A percentile compares a stretch with the other conserved stretches of the same genome.
Evolutionary conservation across 1,140 invertebrate species (phyloP).

Genomic region (Glossosoma conforme): DNA sequence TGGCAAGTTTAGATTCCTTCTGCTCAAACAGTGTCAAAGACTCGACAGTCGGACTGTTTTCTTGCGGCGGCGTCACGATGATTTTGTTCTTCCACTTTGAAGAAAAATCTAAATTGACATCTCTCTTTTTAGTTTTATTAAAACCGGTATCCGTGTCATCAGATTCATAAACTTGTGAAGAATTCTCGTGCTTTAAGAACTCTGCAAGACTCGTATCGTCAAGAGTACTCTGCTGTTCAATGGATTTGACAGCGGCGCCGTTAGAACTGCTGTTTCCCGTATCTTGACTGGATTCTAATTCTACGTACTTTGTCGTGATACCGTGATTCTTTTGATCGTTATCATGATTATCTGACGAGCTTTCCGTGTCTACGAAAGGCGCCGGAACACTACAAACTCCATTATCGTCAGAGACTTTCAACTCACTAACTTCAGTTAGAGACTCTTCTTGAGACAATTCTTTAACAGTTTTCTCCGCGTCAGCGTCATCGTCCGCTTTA

Average conservation of each 20-base stretch:
- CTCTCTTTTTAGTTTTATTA: conserved; percentile 26
- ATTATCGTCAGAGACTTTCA: conserved; percentile 50
- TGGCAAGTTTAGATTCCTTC: conserved; percentile 36
- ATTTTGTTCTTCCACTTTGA: conserved; percentile 52
- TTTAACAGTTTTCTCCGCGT: conserved; percentile 44
- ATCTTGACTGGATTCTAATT: conserved; percentile 27
- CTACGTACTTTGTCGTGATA: conserved; percentile 35
- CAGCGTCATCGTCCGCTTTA: conserved; percentile 26
- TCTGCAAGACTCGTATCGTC: conserved; percentile 48
- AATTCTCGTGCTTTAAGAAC: conserved; percentile 46
- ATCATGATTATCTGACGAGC: conserved; percentile 43
- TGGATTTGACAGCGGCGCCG: conserved; percentile 35
- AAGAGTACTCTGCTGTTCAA: conserved; percentile 47
- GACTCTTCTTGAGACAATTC: conserved; percentile 61
- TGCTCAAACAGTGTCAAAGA: conserved; percentile 47
- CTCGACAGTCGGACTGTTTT: conserved; percentile 49
- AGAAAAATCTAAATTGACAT: conserved; percentile 36
- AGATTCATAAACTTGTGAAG: conserved; percentile 40
- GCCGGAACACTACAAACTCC: conserved; percentile 41
- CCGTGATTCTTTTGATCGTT: conserved; percentile 40
- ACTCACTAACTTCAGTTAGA: conserved; percentile 56
- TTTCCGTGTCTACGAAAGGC: conserved; percentile 48
- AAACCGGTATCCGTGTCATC: conserved; percentile 36
- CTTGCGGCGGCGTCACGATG: conserved; percentile 49
- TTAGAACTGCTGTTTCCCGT: conserved; percentile 34